phyloP scores from a whole-genome alignment of 2,113 vertebrate genomes.

The Myanophis thanlyinensis region DNA sequence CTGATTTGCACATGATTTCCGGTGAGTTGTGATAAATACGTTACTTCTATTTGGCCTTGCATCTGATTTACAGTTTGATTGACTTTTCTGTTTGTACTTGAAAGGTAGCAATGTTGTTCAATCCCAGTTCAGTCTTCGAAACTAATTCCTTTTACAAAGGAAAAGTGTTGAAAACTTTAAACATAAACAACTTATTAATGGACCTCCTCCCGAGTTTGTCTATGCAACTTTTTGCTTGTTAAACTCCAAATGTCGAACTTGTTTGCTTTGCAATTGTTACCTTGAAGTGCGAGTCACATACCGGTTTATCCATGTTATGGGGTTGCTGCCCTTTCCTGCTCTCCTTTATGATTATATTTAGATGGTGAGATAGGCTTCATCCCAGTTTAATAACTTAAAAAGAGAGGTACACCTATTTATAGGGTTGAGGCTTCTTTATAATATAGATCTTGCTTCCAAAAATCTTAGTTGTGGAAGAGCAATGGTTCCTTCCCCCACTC shows the following conservation, averaged over 20 bases:
- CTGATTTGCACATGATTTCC: conserved; percentile 71
- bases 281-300: background rate
- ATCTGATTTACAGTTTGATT: conserved; percentile 1
- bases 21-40: conserved; percentile 76
- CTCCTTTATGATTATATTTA: background rate
- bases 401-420: background rate
- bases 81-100: background rate
- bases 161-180: background rate
- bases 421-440: background rate
- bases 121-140: background rate
- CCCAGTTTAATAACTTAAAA: background rate
- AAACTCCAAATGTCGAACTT: background rate
- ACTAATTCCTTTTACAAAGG: background rate
- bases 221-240: background rate
- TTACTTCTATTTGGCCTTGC: background rate
- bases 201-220: background rate
- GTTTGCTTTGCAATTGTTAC: background rate
- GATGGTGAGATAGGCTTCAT: background rate
- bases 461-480: conserved; percentile 8
- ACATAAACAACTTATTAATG: background rate
- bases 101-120: background rate
- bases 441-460: background rate
- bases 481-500: background rate
- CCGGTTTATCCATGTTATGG: background rate
- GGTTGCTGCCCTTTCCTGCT: background rate